Conservation (phyloP, 2,888 invertebrate genomes). For the Caenorhabditis sp. region DNA sequence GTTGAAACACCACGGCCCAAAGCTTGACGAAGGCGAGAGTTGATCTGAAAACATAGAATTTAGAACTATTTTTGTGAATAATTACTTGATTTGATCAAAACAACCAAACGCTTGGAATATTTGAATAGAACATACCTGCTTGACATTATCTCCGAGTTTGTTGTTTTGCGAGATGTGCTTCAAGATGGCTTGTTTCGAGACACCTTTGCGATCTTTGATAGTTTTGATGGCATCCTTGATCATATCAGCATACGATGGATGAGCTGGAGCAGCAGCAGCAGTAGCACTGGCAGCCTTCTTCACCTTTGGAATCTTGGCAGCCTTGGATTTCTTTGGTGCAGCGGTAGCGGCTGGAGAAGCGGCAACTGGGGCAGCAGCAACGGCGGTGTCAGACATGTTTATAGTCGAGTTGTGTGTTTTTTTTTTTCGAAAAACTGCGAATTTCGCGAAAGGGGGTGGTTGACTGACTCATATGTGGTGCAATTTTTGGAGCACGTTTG, state of each 20-base stretch:
- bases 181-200: slow-evolving; percentile 73
- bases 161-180: slow-evolving; percentile 72
- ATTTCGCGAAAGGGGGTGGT: no score
- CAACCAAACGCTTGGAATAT: no score
- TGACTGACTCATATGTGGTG: no score
- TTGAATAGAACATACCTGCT: slow-evolving; percentile 17
- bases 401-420: no score
- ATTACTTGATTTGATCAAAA: no score
- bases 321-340: slow-evolving; percentile 16
- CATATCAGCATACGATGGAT: slow-evolving; percentile 72
- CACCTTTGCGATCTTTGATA: slow-evolving; percentile 73
- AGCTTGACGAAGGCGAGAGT: slow-evolving; percentile 72
- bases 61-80: not conserved
- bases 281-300: slow-evolving; percentile 19
- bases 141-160: slow-evolving; percentile 68
- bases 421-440: no score
- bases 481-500: no score
- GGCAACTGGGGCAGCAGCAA: not conserved
- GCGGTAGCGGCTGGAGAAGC: slow-evolving; percentile 9
- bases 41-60: slow-evolving; percentile 53
- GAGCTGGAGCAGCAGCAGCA: slow-evolving; percentile 49
- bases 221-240: slow-evolving; percentile 71
- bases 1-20: slow-evolving; percentile 71
- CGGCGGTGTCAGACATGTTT: slow-evolving; percentile 28
- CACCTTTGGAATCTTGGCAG: slow-evolving; percentile 26